A percentile compares a stretch with the other conserved stretches of the same genome.
phyloP scores from a whole-genome alignment of 2,113 vertebrate species.

The Chloroceryle aenea region DNA sequence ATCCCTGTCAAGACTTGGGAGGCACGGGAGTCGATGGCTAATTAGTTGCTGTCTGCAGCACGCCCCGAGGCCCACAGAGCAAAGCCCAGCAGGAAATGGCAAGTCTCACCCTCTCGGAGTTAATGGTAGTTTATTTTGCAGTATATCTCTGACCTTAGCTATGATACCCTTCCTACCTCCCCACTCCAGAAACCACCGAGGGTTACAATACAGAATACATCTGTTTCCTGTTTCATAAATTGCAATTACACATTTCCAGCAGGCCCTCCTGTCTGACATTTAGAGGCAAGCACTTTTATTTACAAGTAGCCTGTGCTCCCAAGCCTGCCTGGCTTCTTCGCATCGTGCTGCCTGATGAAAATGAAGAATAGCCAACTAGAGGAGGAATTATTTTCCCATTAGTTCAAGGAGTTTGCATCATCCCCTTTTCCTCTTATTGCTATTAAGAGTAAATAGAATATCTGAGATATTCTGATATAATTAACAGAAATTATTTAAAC shows the following conservation, averaged over 20 bases:
- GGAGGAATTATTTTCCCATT: not conserved
- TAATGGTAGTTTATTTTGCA: not conserved
- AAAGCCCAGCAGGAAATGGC: not conserved
- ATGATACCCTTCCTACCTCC: not conserved
- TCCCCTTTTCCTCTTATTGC: not conserved
- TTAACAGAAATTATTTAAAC: not conserved
- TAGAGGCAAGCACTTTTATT: not conserved
- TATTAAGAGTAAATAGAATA: not conserved
- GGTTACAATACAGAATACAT: not conserved
- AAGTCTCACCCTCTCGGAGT: not conserved
- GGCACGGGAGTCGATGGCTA: not conserved
- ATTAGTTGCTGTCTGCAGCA: not conserved
- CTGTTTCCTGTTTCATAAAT: constrained; percentile 64
- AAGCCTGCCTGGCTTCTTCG: not conserved
- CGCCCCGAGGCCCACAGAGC: not conserved
- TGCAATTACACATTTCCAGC: not conserved
- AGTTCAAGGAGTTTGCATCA: not conserved
- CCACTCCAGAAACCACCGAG: not conserved
- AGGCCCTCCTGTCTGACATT: not conserved
- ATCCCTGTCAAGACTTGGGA: not conserved
- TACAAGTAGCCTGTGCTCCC: not conserved
- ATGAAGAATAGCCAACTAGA: not conserved
- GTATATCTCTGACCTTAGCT: not conserved
- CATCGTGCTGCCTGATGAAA: not conserved
- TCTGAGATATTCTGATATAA: not conserved